Evolutionary conservation across 2,888 invertebrate genomes (phyloP), one percentile per base, ranked within the genome.

Genomic region (Meandrusa payeni): DNA sequence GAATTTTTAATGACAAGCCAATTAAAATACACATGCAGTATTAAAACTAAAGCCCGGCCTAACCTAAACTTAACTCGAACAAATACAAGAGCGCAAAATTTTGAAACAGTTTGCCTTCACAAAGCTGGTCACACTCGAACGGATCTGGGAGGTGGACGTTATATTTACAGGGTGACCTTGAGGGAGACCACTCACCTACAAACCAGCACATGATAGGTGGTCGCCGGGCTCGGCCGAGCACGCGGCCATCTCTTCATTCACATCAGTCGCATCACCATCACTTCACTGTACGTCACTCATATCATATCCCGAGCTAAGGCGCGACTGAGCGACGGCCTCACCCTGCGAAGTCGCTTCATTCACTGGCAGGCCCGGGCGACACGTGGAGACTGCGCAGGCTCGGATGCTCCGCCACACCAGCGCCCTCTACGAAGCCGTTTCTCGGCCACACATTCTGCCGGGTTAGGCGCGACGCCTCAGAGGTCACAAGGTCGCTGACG

Each of bases 321-420:
- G 50, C 52, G 49, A 51, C 52, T 44, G 46, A 48, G 55, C 57
- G 59, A 64, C 80, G 77, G 70, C 70, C 71, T 54, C 59, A 48
- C 66, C 51, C 51, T 57, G 48, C 67, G 61, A 55, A 55, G 57
- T 55, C 64, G 55, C 56, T 71, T 65, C 86, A 82, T 83, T 81
- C 83, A 87, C 87, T 87, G 82, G 64, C 65, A 64, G 66, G 73
- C 79, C 83, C 79, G 82, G 80, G 80, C 70, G 64, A 69, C 59
- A 47, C 45, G 56, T 41, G 42, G 47, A 43, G 47, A 69, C 37
- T 69, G 85, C 86, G 86, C 86, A 86, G 64, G 61, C 75, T 73
- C 81, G 70, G 76, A 70, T 75, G 73, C 73, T 71, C 73, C 73
- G 33, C 23, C 11, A 57, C 65, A 60, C 69, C 65, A 67, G 74